phyloP scores from a whole-genome alignment of 2,797 vertebrate species.

The Falco biarmicus region DNA sequence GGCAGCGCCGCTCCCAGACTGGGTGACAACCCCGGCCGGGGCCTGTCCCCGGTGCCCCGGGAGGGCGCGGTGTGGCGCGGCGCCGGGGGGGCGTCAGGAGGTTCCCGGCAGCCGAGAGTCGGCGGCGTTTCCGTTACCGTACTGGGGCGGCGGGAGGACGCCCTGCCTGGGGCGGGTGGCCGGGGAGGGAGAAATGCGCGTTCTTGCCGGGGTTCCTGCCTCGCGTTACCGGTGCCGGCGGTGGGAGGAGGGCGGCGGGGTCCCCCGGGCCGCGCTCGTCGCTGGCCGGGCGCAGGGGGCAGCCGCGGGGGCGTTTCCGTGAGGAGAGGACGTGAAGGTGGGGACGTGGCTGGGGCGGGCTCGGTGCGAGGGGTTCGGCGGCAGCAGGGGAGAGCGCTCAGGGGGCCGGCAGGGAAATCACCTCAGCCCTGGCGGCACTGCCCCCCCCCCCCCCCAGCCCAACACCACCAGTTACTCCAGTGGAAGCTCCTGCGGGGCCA shows the following conservation, averaged over 20 bases:
- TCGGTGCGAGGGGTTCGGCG: fast-evolving
- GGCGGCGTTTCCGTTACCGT: background rate
- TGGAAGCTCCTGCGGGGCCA: fast-evolving
- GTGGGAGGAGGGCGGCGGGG: background rate
- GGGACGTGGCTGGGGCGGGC: fast-evolving
- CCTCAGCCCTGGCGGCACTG: background rate
- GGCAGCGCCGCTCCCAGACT: too few species aligned
- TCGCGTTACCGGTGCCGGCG: background rate
- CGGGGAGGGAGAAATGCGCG: background rate
- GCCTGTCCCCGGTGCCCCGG: background rate
- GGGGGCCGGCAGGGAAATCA: too few species aligned
- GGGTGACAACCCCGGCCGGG: background rate
- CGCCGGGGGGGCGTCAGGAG: background rate
- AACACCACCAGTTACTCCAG: too few species aligned
- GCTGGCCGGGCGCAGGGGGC: background rate
- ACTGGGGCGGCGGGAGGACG: background rate
- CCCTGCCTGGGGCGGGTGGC: background rate
- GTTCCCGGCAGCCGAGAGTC: background rate
- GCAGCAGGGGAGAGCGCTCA: background rate
- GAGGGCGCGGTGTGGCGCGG: background rate
- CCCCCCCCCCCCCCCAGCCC: too few species aligned
- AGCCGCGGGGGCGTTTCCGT: background rate
- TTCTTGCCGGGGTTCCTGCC: background rate
- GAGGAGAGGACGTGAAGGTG: background rate
- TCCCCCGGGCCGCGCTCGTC: background rate